Evolutionary conservation across 1,140 invertebrate genomes (phyloP).

Genomic region (Caerostris darwini): DNA sequence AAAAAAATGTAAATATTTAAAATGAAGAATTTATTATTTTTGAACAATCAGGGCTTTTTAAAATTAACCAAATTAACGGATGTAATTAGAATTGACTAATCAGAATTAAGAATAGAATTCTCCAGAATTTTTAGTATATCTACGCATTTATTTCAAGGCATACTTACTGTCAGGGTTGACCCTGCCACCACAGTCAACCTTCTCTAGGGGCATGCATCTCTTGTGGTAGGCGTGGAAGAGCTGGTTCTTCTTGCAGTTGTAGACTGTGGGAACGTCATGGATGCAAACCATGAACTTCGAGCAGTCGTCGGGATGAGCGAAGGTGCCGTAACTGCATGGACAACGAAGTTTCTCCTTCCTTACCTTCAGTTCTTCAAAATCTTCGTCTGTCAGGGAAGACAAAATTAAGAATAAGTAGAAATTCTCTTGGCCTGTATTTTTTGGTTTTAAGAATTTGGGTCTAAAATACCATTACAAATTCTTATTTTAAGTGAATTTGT

Average conservation of each 20-base stretch:
- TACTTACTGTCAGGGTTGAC: slow-evolving; percentile 59
- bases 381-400: background rate
- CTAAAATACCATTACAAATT: too few relatives aligned
- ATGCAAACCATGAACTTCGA: slow-evolving; percentile 59
- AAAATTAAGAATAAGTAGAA: background rate
- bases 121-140: too few relatives aligned
- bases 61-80: too few relatives aligned
- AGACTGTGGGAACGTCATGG: slow-evolving; percentile 47
- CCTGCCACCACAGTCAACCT: slow-evolving; percentile 30
- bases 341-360: background rate
- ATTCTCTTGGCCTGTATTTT: background rate
- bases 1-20: too few relatives aligned
- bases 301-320: slow-evolving; percentile 40
- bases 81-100: too few relatives aligned
- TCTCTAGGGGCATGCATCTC: background rate
- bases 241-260: slow-evolving; percentile 46
- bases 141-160: background rate
- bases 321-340: slow-evolving; percentile 39
- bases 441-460: too few relatives aligned
- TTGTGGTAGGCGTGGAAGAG: slow-evolving; percentile 52
- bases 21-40: too few relatives aligned
- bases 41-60: too few relatives aligned
- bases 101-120: too few relatives aligned
- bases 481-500: too few relatives aligned
- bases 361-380: background rate